Percentiles rank a stretch among this genome's conserved stretches.
Conservation (phyloP, 2,797 vertebrate species). For the Bradypodion pumilum region DNA sequence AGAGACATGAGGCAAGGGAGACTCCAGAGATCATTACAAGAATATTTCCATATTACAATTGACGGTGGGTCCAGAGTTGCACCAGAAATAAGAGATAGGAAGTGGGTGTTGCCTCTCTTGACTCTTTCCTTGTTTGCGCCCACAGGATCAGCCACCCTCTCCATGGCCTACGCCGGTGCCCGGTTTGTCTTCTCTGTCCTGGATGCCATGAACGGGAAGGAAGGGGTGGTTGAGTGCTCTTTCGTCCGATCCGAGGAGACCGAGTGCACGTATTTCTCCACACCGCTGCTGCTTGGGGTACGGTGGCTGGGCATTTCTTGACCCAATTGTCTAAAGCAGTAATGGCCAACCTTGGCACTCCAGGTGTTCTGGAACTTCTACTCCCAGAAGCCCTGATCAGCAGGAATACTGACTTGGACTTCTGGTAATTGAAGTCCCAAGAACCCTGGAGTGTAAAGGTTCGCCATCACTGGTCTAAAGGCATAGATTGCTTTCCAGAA, state of each 20-base stretch:
- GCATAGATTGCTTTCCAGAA: too few relatives aligned
- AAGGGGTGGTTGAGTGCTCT: constrained; percentile 93
- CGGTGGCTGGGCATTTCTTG: constrained; percentile 10
- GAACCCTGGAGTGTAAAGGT: too few relatives aligned
- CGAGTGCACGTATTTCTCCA: constrained; percentile 95
- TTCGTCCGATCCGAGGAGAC: constrained; percentile 93
- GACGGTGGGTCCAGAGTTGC: neutral
- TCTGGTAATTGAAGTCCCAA: too few relatives aligned
- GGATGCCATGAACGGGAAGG: constrained; percentile 95
- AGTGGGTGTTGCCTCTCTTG: neutral
- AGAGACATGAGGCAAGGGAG: neutral
- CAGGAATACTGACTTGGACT: too few relatives aligned
- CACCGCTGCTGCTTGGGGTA: constrained; percentile 92
- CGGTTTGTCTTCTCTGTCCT: constrained; percentile 95
- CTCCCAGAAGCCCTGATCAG: too few relatives aligned
- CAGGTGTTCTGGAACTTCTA: too few relatives aligned
- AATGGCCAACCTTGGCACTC: too few relatives aligned
- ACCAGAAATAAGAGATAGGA: too few relatives aligned
- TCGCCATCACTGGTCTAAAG: too few relatives aligned
- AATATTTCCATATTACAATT: neutral
- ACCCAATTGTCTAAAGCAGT: neutral
- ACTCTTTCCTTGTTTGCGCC: neutral
- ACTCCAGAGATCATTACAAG: too few relatives aligned
- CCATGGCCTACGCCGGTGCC: constrained; percentile 97
- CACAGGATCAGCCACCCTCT: constrained; percentile 93